phyloP scores from a whole-genome alignment of 2,113 vertebrate species.

The Pseudopipra pipra region DNA sequence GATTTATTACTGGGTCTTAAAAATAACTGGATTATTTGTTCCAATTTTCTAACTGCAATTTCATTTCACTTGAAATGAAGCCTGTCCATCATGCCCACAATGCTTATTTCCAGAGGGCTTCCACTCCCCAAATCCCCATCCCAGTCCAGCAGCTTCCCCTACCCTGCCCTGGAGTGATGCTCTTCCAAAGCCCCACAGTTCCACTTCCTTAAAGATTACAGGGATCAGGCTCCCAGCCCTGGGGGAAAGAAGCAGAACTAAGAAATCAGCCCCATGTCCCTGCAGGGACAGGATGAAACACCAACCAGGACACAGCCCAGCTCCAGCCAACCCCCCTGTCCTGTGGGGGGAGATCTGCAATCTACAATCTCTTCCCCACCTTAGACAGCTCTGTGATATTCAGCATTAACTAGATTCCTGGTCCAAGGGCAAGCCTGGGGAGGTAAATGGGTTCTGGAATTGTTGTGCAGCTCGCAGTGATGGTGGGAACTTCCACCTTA shows the following conservation, averaged over 20 bases:
- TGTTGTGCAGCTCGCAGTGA: background rate
- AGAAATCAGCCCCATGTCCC: background rate
- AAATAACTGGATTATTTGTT: slow-evolving; percentile 36
- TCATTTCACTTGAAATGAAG: slow-evolving; percentile 5
- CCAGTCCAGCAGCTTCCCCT: background rate
- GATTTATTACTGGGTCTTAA: background rate
- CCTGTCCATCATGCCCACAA: background rate
- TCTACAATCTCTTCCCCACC: background rate
- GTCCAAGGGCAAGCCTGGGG: background rate
- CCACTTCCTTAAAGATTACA: background rate
- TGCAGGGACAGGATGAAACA: background rate
- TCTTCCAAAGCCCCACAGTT: background rate
- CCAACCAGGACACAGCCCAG: rapidly evolving
- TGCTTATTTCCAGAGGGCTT: background rate
- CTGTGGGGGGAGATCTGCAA: background rate
- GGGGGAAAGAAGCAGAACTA: background rate
- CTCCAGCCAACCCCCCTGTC: background rate
- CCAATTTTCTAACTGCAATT: slow-evolving; percentile 11
- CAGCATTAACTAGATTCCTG: background rate
- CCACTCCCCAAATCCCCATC: background rate
- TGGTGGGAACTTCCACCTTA: background rate
- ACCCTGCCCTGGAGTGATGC: background rate
- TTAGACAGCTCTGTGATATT: background rate
- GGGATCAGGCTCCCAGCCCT: background rate
- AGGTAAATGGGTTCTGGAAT: background rate